phyloP scores from a whole-genome alignment of 2,113 vertebrate genomes.

The Ceyx cyanopectus region DNA sequence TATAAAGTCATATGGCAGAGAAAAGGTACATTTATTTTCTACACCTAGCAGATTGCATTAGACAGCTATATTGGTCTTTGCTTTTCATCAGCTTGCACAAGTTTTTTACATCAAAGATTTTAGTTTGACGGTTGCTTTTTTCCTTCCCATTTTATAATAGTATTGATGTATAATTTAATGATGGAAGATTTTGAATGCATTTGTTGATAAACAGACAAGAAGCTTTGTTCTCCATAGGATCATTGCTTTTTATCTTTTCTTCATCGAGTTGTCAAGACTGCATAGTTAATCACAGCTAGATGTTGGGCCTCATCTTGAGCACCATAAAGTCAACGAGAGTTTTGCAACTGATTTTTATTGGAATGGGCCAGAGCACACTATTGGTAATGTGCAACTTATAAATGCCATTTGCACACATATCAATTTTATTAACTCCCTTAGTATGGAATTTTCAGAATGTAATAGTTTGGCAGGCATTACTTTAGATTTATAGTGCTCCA shows the following conservation, averaged over 20 bases:
- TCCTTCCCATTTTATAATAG: slow-evolving; percentile 4
- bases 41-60: slow-evolving; percentile 42
- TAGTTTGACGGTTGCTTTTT: background rate
- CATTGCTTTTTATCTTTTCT: slow-evolving; percentile 59
- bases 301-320: background rate
- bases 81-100: slow-evolving; percentile 26
- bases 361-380: background rate
- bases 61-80: slow-evolving; percentile 13
- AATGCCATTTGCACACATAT: slow-evolving; percentile 66
- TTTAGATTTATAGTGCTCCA: slow-evolving; percentile 61
- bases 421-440: slow-evolving; percentile 72
- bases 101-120: slow-evolving; percentile 54
- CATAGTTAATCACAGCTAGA: slow-evolving; percentile 32
- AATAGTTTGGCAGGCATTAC: slow-evolving; percentile 63
- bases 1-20: background rate
- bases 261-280: slow-evolving; percentile 1
- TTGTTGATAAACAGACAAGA: slow-evolving; percentile 58
- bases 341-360: slow-evolving; percentile 57
- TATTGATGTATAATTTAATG: slow-evolving; percentile 75
- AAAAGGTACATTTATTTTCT: background rate
- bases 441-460: slow-evolving; percentile 52
- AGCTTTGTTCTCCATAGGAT: slow-evolving; percentile 53
- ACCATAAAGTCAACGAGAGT: background rate
- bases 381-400: slow-evolving; percentile 60
- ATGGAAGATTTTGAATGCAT: slow-evolving; percentile 23